Conservation (phyloP, 2,888 invertebrate species). For the Drosophila cognata region DNA sequence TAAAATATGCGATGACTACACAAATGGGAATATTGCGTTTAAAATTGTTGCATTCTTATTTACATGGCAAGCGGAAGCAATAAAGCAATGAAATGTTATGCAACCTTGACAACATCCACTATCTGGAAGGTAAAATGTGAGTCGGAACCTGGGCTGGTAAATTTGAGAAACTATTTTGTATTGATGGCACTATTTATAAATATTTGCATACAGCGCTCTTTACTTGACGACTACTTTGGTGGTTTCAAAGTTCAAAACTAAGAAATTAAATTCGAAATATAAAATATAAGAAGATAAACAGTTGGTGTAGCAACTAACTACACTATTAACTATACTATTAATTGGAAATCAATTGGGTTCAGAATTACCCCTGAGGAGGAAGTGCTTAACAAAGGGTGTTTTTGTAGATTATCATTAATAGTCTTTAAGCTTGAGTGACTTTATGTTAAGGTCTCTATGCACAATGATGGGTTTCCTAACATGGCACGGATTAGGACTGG, state of each 20-base stretch:
- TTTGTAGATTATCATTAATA: not conserved
- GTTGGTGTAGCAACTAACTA: too few relatives aligned
- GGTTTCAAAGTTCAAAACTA: not conserved
- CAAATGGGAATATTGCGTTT: conserved; percentile 23
- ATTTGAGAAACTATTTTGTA: not conserved
- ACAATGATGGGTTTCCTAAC: not conserved
- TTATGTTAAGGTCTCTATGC: not conserved
- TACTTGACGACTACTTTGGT: not conserved
- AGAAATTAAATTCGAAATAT: not conserved
- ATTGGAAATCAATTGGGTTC: not conserved
- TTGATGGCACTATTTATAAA: not conserved
- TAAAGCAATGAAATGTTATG: not conserved
- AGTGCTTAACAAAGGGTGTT: not conserved
- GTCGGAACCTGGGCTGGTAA: not conserved
- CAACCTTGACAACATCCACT: conserved; percentile 1
- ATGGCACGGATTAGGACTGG: not conserved
- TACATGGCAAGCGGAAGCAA: not conserved
- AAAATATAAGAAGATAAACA: too few relatives aligned
- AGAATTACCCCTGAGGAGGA: not conserved
- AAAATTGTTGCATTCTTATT: conserved; percentile 34
- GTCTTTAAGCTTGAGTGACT: not conserved
- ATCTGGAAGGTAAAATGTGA: not conserved
- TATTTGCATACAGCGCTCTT: not conserved
- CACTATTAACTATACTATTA: too few relatives aligned
- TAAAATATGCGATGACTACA: conserved; percentile 26